Evolutionary conservation across 2,113 vertebrate species (phyloP).

Genomic region (Orientallactaga bullata): DNA sequence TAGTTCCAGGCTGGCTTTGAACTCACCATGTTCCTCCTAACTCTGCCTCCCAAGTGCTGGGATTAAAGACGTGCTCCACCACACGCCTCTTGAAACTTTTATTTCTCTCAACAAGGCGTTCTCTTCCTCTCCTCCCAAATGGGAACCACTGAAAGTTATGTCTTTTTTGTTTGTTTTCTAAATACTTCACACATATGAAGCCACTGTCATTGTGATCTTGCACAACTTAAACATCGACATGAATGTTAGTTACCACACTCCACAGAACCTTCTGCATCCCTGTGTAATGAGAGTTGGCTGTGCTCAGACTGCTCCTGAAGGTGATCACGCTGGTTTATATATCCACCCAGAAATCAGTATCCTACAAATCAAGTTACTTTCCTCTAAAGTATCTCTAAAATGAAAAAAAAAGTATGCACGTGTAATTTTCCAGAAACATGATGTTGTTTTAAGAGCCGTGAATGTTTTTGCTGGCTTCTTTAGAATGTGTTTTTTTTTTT

Average conservation of each 20-base stretch:
- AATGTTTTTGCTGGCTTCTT: slow-evolving; percentile 24
- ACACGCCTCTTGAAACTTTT: not conserved
- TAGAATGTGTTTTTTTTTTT: slow-evolving; percentile 49
- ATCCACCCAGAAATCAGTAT: not conserved
- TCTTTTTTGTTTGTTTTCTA: not conserved
- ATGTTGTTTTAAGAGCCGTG: slow-evolving; percentile 14
- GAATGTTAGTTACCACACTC: no score
- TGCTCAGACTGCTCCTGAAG: no score
- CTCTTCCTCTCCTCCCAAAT: not conserved
- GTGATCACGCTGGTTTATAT: no score
- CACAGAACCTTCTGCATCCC: no score
- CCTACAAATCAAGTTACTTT: slow-evolving; percentile 14
- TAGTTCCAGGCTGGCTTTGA: no score
- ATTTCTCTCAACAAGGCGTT: not conserved
- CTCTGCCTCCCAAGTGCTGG: no score
- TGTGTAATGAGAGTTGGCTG: no score
- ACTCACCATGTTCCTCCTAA: no score
- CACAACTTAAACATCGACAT: no score
- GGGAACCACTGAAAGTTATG: not conserved
- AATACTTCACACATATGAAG: not conserved
- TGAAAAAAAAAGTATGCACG: not conserved
- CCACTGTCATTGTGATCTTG: not conserved
- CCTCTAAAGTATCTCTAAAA: not conserved
- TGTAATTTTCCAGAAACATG: not conserved
- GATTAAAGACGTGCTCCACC: no score